Percentiles rank a stretch among this genome's conserved stretches.
phyloP scores from a whole-genome alignment of 2,113 vertebrate genomes.

The Sitta europaea region DNA sequence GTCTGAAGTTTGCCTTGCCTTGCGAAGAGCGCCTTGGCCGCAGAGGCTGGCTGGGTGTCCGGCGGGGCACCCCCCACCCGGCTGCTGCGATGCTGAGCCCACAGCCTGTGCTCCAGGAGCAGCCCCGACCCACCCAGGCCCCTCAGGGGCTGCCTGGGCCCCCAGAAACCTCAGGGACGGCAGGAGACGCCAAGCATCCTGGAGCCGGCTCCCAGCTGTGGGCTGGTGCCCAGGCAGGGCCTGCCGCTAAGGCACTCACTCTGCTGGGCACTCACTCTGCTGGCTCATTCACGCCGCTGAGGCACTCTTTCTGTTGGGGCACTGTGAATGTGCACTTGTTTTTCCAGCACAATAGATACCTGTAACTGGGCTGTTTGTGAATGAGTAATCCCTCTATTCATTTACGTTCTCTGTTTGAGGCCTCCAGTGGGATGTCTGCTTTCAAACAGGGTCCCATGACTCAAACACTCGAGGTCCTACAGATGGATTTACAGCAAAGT shows the following conservation, averaged over 20 bases:
- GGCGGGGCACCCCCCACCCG: neutral
- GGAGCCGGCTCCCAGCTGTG: too few relatives aligned
- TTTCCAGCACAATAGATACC: neutral
- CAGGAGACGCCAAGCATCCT: too few relatives aligned
- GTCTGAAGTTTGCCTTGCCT: neutral
- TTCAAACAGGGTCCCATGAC: neutral
- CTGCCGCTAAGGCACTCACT: too few relatives aligned
- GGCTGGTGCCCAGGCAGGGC: too few relatives aligned
- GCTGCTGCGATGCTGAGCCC: fast-evolving
- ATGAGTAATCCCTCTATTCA: neutral
- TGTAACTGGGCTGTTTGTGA: neutral
- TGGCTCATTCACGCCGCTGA: too few relatives aligned
- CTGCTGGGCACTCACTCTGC: too few relatives aligned
- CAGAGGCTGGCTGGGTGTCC: fast-evolving
- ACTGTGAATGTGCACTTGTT: neutral
- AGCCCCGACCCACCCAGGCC: too few relatives aligned
- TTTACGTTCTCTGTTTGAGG: neutral
- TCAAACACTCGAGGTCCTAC: fast-evolving
- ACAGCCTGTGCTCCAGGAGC: fast-evolving
- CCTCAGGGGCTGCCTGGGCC: too few relatives aligned
- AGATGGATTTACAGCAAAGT: neutral
- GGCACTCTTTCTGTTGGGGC: too few relatives aligned
- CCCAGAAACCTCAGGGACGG: too few relatives aligned
- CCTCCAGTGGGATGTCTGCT: neutral
- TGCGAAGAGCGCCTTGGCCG: too few relatives aligned